Conservation (phyloP, 2,113 vertebrate species). For the Anarrhichthys ocellatus region DNA sequence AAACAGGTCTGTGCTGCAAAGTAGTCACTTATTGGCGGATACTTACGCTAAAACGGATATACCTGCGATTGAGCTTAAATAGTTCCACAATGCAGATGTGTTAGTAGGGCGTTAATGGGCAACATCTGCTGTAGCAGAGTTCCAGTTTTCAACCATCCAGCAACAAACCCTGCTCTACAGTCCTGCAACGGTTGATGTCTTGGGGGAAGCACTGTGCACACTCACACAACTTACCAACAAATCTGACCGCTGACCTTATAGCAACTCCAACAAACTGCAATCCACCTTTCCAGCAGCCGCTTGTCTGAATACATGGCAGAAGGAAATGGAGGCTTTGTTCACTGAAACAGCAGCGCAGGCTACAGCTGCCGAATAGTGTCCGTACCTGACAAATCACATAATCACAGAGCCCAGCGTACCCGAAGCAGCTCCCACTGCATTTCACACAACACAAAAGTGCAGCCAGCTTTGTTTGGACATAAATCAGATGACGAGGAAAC, state of each 20-base stretch:
- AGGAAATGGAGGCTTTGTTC: conserved; percentile 32
- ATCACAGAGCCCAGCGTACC: background rate
- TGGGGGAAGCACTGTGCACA: background rate
- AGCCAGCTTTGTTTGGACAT: background rate
- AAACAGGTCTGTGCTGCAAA: too few relatives aligned
- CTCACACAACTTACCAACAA: conserved; percentile 1
- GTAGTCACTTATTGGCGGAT: too few relatives aligned
- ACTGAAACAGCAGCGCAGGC: conserved; percentile 1
- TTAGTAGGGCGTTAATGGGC: background rate
- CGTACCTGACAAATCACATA: conserved; percentile 31
- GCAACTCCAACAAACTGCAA: conserved; percentile 22
- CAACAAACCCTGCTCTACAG: background rate
- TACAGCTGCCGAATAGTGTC: background rate
- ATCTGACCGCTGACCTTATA: conserved; percentile 61
- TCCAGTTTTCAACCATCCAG: background rate
- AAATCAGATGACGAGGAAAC: conserved; percentile 31
- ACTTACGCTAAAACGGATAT: too few relatives aligned
- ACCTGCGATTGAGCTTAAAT: background rate
- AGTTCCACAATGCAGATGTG: background rate
- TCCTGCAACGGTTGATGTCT: background rate
- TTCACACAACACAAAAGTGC: background rate
- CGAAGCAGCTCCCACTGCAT: conserved; percentile 13
- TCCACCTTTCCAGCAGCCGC: conserved; percentile 31
- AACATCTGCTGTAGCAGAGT: background rate
- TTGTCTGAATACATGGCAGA: conserved; percentile 8